These are phyloP conservation scores for Heterodera schachtii DNA, from an alignment of 1,140 invertebrate genomes.

Conservation along the genomic window DNA sequence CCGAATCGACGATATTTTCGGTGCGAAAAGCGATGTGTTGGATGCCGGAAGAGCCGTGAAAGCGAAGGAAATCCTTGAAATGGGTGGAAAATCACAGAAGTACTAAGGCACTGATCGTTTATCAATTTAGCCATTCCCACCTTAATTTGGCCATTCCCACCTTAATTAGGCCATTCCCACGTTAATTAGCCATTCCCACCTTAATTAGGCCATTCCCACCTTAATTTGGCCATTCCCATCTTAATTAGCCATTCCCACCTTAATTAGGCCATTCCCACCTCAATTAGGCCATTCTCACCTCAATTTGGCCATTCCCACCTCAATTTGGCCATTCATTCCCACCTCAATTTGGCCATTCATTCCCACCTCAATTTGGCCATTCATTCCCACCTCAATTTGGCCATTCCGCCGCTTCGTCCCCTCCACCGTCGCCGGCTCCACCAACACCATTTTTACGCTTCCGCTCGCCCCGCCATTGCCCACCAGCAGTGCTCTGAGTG, in stretches of 20 bases:
- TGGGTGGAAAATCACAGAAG: slow-evolving; percentile 68
- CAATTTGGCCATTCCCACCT: slow-evolving; percentile 39
- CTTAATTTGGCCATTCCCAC: slow-evolving; percentile 42
- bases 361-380: slow-evolving; percentile 47
- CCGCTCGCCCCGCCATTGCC: slow-evolving; percentile 59
- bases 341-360: slow-evolving; percentile 48
- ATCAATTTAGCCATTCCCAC: background rate
- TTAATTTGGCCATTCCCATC: slow-evolving; percentile 41
- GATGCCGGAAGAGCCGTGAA: slow-evolving; percentile 92
- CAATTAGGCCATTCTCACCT: slow-evolving; percentile 8
- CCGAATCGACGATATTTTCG: slow-evolving; percentile 81
- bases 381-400: slow-evolving; percentile 48
- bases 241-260: slow-evolving; percentile 17
- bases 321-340: too few relatives aligned
- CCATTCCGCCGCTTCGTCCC: slow-evolving; percentile 26
- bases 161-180: slow-evolving; percentile 1
- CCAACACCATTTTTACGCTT: slow-evolving; percentile 30
- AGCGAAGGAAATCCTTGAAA: slow-evolving; percentile 96
- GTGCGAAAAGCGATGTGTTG: slow-evolving; percentile 97
- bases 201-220: slow-evolving; percentile 3
- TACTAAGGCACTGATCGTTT: too few relatives aligned
- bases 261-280: slow-evolving; percentile 39
- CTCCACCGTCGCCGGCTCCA: slow-evolving; percentile 41
- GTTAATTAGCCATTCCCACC: slow-evolving; percentile 39
- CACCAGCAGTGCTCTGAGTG: slow-evolving; percentile 91